phyloP scores from a whole-genome alignment of 1,140 invertebrate genomes.

The Drosophila kanapiae region DNA sequence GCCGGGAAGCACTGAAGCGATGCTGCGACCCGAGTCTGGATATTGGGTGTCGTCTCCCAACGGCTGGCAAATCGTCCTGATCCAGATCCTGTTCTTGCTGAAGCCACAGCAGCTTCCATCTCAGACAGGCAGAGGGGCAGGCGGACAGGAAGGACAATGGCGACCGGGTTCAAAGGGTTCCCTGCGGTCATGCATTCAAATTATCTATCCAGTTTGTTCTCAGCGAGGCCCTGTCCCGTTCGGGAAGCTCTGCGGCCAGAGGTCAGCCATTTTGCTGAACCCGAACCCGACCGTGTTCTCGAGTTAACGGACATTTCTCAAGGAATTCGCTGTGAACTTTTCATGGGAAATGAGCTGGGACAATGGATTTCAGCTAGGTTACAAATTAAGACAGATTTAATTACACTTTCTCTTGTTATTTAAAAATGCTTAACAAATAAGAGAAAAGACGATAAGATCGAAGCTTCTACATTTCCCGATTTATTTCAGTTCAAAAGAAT shows the following conservation, averaged over 20 bases:
- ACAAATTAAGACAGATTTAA: constrained; percentile 12
- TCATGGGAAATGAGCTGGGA: constrained; percentile 5
- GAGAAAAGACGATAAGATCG: not conserved
- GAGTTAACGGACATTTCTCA: constrained; percentile 81
- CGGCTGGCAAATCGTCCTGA: constrained; percentile 33
- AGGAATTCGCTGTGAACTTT: constrained; percentile 28
- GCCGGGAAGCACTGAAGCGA: constrained; percentile 52
- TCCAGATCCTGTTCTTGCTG: constrained; percentile 11
- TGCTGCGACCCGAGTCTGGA: constrained; percentile 37
- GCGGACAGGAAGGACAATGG: constrained; percentile 62
- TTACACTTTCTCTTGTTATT: not conserved
- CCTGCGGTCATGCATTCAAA: constrained; percentile 80
- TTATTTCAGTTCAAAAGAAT: not conserved
- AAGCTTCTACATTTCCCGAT: not conserved
- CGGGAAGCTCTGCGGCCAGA: constrained; percentile 34
- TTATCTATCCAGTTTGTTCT: constrained; percentile 65
- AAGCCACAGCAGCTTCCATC: constrained; percentile 13
- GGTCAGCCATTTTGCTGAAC: constrained; percentile 78
- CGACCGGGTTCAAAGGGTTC: constrained; percentile 69
- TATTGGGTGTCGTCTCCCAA: constrained; percentile 52
- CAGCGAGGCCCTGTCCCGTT: constrained; percentile 31
- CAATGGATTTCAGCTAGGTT: not conserved
- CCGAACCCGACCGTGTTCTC: constrained; percentile 58
- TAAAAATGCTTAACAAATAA: not conserved
- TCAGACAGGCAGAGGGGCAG: constrained; percentile 50